Evolutionary conservation across 2,888 invertebrate species (phyloP), one percentile per base, ranked within the genome.

Genomic region (Pogonocherus hispidulus): DNA sequence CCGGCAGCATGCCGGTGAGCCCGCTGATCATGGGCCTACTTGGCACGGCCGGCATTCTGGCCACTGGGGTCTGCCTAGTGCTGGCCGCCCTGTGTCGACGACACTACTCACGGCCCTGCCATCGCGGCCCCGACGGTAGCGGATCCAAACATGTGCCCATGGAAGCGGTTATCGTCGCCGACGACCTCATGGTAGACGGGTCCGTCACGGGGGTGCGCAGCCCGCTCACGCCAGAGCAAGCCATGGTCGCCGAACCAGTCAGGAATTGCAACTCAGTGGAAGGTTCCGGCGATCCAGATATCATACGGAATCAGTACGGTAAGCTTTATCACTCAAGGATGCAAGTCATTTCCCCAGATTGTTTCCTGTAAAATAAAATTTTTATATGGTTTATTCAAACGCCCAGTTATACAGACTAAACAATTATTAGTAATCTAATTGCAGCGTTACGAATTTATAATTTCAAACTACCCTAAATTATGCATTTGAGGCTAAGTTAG

Each of bases 241-340:
- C 76, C 23, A 76, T 81, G 16, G 76, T 78, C n/a, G 77, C 77
- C 11, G 82, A 81, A 62, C 79, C 82, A 32, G 75, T 82, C 22
- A 84, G 89, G 83, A 87, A 87, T 84, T 86, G 90, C 82, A 76
- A 76, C 84, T 78, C 82, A 20, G 74, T 82, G 19, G 92, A 92
- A 78, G 94, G 93, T 81, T 92, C 93, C 60, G 27, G 27, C 8
- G 94, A 95, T 87, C 94, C 95, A 52, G 95, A 95, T 86, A 94
- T 95, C 80, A 94, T 95, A 86, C 93, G 94, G 75, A 94, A 93
- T 88, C 92, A 95, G 86, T 94, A 94, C 86, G 94, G 95, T 95
- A 81, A 89, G 91, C n/a, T n/a, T n/a, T n/a, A 85, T 62, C n/a
- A 32, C 20, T 27, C 11, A 14, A n/a, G n/a, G n/a, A n/a, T n/a